Evolutionary conservation across 1,140 invertebrate species (phyloP).

Genomic region (Drosophila tropicalis): DNA sequence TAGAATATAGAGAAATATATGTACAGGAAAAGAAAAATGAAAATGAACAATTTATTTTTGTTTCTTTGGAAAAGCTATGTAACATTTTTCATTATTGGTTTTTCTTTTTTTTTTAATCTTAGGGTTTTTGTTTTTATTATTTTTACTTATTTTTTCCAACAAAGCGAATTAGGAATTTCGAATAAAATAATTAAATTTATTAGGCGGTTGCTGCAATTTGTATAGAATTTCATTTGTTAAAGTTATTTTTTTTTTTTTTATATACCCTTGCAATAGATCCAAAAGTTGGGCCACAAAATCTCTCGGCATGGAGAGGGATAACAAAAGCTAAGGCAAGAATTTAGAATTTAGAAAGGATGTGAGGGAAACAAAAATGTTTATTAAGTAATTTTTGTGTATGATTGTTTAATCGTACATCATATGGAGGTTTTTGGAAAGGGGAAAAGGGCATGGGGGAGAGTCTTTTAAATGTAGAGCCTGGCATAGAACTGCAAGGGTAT

Average conservation of each 20-base stretch:
- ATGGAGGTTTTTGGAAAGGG: too few relatives aligned
- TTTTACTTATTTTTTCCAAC: not conserved
- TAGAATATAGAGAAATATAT: constrained; percentile 13
- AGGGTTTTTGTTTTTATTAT: not conserved
- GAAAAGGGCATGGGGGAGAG: too few relatives aligned
- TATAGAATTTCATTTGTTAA: constrained; percentile 6
- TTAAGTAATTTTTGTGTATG: too few relatives aligned
- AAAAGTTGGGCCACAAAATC: not conserved
- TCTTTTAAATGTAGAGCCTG: not conserved
- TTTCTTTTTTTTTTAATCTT: not conserved
- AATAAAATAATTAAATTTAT: constrained; percentile 12
- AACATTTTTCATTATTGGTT: constrained; percentile 7
- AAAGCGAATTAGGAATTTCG: constrained; percentile 11
- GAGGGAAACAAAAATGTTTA: too few relatives aligned
- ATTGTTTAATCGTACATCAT: too few relatives aligned
- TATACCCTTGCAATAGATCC: not conserved
- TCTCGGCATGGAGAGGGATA: too few relatives aligned
- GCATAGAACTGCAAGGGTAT: not conserved
- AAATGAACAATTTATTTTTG: constrained; percentile 4
- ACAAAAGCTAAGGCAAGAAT: too few relatives aligned
- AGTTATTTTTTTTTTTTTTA: not conserved
- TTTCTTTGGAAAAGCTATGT: not conserved
- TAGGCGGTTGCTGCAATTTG: constrained; percentile 10
- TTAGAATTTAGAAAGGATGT: not conserved
- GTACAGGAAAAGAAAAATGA: constrained; percentile 8